A percentile compares a stretch with the other conserved stretches of the same genome.
Conservation (phyloP, 2,797 vertebrate species). For the Onychomys leucogaster region DNA sequence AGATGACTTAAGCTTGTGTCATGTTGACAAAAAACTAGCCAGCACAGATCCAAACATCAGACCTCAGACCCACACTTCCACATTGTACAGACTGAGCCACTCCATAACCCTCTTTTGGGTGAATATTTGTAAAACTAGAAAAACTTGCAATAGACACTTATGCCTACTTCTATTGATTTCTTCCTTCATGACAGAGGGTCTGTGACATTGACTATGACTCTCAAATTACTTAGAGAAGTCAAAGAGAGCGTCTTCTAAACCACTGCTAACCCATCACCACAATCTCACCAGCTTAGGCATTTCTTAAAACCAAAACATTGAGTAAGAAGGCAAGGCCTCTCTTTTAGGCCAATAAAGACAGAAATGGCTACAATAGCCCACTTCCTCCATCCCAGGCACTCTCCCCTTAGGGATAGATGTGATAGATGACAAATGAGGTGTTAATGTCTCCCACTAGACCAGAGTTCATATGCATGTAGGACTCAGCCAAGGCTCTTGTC, state of each 20-base stretch:
- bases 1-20: background rate
- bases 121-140: background rate
- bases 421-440: slow-evolving; percentile 75
- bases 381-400: slow-evolving; percentile 37
- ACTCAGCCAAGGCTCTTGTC: slow-evolving; percentile 63
- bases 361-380: background rate
- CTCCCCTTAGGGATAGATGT: slow-evolving; percentile 57
- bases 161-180: background rate
- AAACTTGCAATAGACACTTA: background rate
- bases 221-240: slow-evolving; percentile 34
- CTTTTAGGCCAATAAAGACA: slow-evolving; percentile 32
- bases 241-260: slow-evolving; percentile 16
- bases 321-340: slow-evolving; percentile 10
- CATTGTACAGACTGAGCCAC: background rate
- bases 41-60: background rate
- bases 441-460: slow-evolving; percentile 69
- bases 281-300: background rate
- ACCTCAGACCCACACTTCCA: background rate
- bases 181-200: background rate
- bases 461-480: slow-evolving; percentile 38
- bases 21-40: background rate
- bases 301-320: slow-evolving; percentile 29
- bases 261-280: background rate
- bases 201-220: slow-evolving; percentile 1
- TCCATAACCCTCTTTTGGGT: background rate